A percentile compares a stretch with the other conserved stretches of the same genome.
Conservation (phyloP, 2,113 vertebrate genomes). For the Scophthalmus maximus region DNA sequence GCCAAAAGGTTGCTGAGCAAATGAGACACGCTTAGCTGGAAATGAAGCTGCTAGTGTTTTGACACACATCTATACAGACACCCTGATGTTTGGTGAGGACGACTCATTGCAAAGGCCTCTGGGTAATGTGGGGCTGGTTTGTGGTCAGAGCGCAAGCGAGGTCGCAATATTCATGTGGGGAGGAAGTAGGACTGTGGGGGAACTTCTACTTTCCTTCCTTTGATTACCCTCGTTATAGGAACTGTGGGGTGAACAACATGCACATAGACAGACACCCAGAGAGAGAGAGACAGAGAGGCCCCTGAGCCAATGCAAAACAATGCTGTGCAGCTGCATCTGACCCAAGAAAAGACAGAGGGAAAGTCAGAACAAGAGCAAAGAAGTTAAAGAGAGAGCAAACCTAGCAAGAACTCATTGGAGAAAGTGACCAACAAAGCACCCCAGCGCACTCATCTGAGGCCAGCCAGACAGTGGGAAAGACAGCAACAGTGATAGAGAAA, state of each 20-base stretch:
- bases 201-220: constrained; percentile 82
- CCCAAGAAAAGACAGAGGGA: not conserved
- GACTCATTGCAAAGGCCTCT: constrained; percentile 75
- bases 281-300: constrained; percentile 5
- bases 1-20: not conserved
- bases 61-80: constrained; percentile 34
- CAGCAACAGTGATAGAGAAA: constrained; percentile 47
- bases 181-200: constrained; percentile 80
- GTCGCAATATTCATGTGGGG: constrained; percentile 76
- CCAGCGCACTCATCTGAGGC: constrained; percentile 4
- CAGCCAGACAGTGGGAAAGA: constrained; percentile 27
- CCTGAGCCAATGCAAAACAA: constrained; percentile 30
- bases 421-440: constrained; percentile 5
- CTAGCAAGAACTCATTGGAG: not conserved
- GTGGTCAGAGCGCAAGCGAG: constrained; percentile 76
- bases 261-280: constrained; percentile 13
- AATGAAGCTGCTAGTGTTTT: constrained; percentile 11
- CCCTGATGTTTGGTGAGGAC: constrained; percentile 28
- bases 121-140: constrained; percentile 78
- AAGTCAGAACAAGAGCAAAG: constrained; percentile 4
- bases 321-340: constrained; percentile 5
- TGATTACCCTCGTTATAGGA: constrained; percentile 64
- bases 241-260: constrained; percentile 29
- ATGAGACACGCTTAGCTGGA: constrained; percentile 8
- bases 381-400: constrained; percentile 10